Evolutionary conservation across 2,113 vertebrate species (phyloP), one percentile per base, ranked within the genome.

Genomic region (Pterocles burchelli): DNA sequence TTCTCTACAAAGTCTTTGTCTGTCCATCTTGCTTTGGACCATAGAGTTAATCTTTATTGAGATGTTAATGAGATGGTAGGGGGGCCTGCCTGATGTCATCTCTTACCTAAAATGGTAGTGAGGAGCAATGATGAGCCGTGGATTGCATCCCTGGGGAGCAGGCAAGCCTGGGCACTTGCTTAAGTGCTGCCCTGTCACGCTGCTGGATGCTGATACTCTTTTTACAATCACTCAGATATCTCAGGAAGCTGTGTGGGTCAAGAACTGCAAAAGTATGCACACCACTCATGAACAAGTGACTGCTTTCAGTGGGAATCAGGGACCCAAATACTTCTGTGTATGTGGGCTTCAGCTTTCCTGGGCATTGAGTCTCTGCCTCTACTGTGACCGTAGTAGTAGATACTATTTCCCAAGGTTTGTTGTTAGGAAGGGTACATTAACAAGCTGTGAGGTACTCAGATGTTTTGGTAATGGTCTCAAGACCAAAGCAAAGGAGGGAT

Each of bases 21-120:
- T 80, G 72, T 62, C 89, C 61, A 46, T 90, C 79, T 94, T 67
- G 49, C 66, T 55, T 36, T 80, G 76, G 52, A 81, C 86, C 61
- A 29, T 72, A 59, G 61, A 86, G 92, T 88, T 82, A 87, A 79
- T 93, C 73, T 93, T 92, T 77, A 88, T 90, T 28, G 7, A 86
- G 68, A 93, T 95, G 68, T 57, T 95, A 97, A 94, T 93, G 85
- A 94, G 82, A 62, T 93, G 76, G 79, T 90, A 84, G 85, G 45
- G 68, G 90, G 49, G 88, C 36, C 72, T 43, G 8, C 68, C 75
- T 95, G 93, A 94, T 93, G 95, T 84, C 79, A 78, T 90, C 61
- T 96, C 48, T 31, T 52, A 61, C 93, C 90, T 96, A 92, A 97
- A 88, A 95, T 94, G 83, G 92, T 81, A 95, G 65, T 1, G 14